Base-by-base conservation (phyloP, 2,888 invertebrate species). In the Polymixis flavicincta region DNA sequence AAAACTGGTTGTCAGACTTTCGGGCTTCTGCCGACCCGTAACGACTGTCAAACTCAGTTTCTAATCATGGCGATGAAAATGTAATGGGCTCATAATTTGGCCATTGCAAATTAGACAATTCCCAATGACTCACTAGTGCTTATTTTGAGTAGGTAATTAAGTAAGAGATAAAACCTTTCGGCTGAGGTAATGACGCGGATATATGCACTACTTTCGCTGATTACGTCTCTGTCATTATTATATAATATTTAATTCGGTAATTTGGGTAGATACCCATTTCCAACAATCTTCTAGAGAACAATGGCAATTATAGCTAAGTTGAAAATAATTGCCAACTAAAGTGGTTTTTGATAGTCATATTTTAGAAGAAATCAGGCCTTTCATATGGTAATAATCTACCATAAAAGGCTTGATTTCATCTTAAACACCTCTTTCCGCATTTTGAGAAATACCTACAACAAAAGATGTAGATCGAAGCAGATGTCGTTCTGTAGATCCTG, bases 121-220 rank as follows among this genome's bases (percentile, higher is more conserved):
- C 28, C 8, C 8, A 32, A 28, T 55, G 32, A 60, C 13, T 42
- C 28, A 61, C 13, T 7, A 32, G 22, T 9, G 14, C 14, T 13
- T 8, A 13, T 17, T n/a, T 11, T 54, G 9, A 9, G 9, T 8
- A 70, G 6, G 1, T 37, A 22, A 25, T 61, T 63, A 65, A 57
- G 54, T 82, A 75, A 71, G 70, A 61, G 2, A 64, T 60, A 74
- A 65, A 52, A 61, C 70, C 75, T 67, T 76, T 76, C 28, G 11
- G 19, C n/a, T 57, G 59, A 42, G 37, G 73, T 73, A 60, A 90
- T 88, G 80, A 89, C 83, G 85, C 91, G 91, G 91, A 93, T 85
- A 45, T 45, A 74, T 89, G 89, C 81, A 89, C 89, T 85, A 92
- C 94, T 94, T 94, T 93, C 93, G 89, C 92, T 83, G 78, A 86